Evolutionary conservation across 2,888 invertebrate genomes (phyloP).

Genomic region (Muschampia plurimacula): DNA sequence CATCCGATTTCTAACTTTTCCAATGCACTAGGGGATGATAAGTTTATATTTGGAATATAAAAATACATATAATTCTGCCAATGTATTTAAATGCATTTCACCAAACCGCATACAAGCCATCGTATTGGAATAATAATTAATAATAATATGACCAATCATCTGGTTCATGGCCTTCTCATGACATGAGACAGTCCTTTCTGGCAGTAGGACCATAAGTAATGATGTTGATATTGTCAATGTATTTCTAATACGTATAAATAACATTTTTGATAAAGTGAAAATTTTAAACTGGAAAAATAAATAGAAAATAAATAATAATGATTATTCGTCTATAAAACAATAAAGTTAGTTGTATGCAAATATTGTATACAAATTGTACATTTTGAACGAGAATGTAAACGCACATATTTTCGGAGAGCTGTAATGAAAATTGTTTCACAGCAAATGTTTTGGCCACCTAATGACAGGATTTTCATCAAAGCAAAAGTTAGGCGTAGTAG

Average conservation of each 20-base stretch:
- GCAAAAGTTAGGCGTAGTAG: not conserved
- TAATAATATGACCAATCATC: not conserved
- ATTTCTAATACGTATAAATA: too few relatives aligned
- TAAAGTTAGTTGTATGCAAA: not conserved
- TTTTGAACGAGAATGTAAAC: not conserved
- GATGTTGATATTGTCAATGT: too few relatives aligned
- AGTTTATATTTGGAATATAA: constrained; percentile 15
- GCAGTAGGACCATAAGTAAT: too few relatives aligned
- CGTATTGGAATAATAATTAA: not conserved
- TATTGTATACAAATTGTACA: not conserved
- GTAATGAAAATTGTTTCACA: constrained; percentile 25
- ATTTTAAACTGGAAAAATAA: too few relatives aligned
- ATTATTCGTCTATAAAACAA: not conserved
- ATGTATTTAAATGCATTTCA: not conserved
- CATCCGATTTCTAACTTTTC: constrained; percentile 34
- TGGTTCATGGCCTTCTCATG: not conserved
- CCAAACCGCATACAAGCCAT: not conserved
- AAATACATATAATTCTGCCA: constrained; percentile 4
- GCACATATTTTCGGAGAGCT: constrained; percentile 5
- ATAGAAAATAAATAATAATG: not conserved
- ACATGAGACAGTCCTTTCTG: not conserved
- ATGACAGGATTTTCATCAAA: constrained; percentile 5
- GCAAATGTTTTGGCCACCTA: constrained; percentile 18
- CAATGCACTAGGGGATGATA: constrained; percentile 22
- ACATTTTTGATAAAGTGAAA: too few relatives aligned